Evolutionary conservation across 1,140 invertebrate genomes (phyloP), one percentile per base, ranked within the genome.

Genomic region (Melanaphis sacchari): DNA sequence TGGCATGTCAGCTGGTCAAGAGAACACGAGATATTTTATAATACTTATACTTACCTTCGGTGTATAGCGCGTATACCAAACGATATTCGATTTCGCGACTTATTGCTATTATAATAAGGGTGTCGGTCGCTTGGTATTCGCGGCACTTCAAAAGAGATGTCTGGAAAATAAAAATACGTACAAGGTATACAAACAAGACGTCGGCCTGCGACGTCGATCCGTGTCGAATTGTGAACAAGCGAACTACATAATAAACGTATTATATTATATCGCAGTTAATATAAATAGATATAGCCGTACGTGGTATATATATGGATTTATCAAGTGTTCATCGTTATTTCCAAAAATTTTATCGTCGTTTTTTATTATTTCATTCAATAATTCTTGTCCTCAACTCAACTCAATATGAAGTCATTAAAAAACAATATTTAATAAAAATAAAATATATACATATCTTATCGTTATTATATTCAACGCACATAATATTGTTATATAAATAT

Each of bases 51-150:
- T n/a, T 21, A 76, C n/a, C 59, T n/a, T 6, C 15, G 18, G 31
- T 66, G 15, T 31, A 31, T 26, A n/a, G 7, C 38, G 52, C 18
- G 38, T 52, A 31, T 46, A 38, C 88, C 46, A 49, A 89, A 54
- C 88, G 38, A 92, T 82, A 82, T 66, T 91, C 76, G 43, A 82
- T 92, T 82, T 82, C 91, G 91, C 66, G 41, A 91, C 88, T 54
- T 54, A 52, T 89, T 38, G 84, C 85, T 49, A 26, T 43, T 21
- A 46, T 43, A n/a, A 46, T 43, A n/a, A 85, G 41, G 84, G 59
- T 38, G 43, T 87, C 31, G 41, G 26, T 21, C 43, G 31, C 36
- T n/a, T 36, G 36, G 41, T 36, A 22, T 46, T 18, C 26, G 46
- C 88, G 46, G 87, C 46, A 85, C 41, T 46, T 85, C 84, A 85